A percentile compares a stretch with the other conserved stretches of the same genome.
These are phyloP conservation scores for Indicator indicator DNA, from an alignment of 2,113 vertebrate species.

Conservation along the genomic window DNA sequence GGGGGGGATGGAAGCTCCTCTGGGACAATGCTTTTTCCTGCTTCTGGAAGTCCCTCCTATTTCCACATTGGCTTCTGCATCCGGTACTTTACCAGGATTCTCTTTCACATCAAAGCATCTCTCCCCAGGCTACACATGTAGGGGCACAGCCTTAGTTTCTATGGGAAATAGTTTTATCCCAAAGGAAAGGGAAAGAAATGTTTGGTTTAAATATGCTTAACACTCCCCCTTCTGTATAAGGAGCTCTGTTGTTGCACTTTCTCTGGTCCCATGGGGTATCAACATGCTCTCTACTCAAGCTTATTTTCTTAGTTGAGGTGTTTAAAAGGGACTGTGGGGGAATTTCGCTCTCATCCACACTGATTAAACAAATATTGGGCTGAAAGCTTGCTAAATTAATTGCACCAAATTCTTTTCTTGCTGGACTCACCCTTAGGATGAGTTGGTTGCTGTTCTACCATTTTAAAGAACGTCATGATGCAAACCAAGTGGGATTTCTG, in stretches of 20 bases:
- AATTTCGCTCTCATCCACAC: constrained; percentile 1
- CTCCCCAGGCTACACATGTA: constrained; percentile 69
- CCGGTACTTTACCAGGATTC: constrained; percentile 69
- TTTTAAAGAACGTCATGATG: not conserved
- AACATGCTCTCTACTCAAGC: constrained; percentile 33
- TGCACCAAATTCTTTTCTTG: not conserved
- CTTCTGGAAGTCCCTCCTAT: constrained; percentile 77
- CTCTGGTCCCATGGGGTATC: constrained; percentile 34
- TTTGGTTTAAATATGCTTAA: constrained; percentile 67
- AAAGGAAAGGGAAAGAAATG: constrained; percentile 74
- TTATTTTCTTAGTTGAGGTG: constrained; percentile 53
- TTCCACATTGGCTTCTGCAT: constrained; percentile 77
- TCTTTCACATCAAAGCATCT: constrained; percentile 80
- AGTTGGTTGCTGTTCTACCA: not conserved
- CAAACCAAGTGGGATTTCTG: not conserved
- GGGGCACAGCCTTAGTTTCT: constrained; percentile 75
- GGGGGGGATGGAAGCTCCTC: constrained; percentile 62
- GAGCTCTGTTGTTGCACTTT: constrained; percentile 41
- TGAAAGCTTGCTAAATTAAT: constrained; percentile 33
- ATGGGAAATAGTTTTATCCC: constrained; percentile 76
- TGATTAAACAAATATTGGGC: constrained; percentile 29
- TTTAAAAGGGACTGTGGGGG: constrained; percentile 13
- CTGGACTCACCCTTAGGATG: not conserved
- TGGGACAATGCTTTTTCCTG: constrained; percentile 81
- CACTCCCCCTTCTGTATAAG: constrained; percentile 56